Evolutionary conservation across 2,888 invertebrate genomes (phyloP).

Genomic region (Anaspis maculata): DNA sequence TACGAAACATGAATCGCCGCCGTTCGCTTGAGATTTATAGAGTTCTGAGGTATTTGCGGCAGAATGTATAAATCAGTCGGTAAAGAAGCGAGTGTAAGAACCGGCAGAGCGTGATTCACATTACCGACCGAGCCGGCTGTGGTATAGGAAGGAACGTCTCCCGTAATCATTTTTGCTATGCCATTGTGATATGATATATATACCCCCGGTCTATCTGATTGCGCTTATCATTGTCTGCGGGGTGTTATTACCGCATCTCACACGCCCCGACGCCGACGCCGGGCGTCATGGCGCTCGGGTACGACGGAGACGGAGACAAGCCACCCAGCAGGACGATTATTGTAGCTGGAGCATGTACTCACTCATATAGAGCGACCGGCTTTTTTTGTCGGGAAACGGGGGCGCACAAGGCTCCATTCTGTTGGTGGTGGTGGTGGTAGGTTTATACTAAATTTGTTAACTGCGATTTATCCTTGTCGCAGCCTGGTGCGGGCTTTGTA

Average conservation of each 20-base stretch:
- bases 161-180: slow-evolving; percentile 43
- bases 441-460: slow-evolving; percentile 27
- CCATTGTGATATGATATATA: slow-evolving; percentile 43
- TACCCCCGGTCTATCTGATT: slow-evolving; percentile 29
- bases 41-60: slow-evolving; percentile 34
- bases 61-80: slow-evolving; percentile 37
- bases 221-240: slow-evolving; percentile 29
- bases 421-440: too few relatives aligned
- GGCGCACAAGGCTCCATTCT: too few relatives aligned
- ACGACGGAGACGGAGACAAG: slow-evolving; percentile 18
- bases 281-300: slow-evolving; percentile 13
- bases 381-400: slow-evolving; percentile 21
- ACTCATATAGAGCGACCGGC: slow-evolving; percentile 13
- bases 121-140: slow-evolving; percentile 36
- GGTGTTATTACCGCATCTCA: slow-evolving; percentile 29
- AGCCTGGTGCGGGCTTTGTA: slow-evolving; percentile 11
- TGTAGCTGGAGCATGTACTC: too few relatives aligned
- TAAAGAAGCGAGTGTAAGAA: slow-evolving; percentile 37
- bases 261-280: slow-evolving; percentile 16
- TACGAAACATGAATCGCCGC: slow-evolving; percentile 12
- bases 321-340: slow-evolving; percentile 18
- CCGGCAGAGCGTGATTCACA: slow-evolving; percentile 41
- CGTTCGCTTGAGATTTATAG: slow-evolving; percentile 31
- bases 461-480: slow-evolving; percentile 25
- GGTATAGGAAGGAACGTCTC: slow-evolving; percentile 42